Conservation (phyloP, 2,888 invertebrate species). For the Falcaria lacertinaria region DNA sequence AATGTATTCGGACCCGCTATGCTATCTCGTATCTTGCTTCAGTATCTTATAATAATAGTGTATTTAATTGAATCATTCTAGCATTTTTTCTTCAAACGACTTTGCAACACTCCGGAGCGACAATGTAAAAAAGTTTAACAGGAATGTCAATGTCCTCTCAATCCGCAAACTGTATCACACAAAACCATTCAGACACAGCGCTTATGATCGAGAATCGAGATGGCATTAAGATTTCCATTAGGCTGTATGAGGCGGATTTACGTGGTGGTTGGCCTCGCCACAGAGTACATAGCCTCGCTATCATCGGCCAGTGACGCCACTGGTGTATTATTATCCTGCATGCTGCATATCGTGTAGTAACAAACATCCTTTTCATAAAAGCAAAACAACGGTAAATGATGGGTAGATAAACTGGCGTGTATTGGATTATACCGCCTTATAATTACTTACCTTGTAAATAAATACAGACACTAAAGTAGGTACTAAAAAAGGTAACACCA, state of each 20-base stretch:
- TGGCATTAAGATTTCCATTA: neutral
- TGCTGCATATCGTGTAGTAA: neutral
- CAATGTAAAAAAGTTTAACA: neutral
- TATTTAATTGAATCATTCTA: no score
- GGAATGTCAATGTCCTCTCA: neutral
- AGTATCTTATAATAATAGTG: no score
- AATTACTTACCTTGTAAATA: no score
- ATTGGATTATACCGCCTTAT: no score
- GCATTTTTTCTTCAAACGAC: no score
- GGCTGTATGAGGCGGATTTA: constrained; percentile 19
- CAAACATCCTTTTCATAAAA: neutral
- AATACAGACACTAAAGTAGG: no score
- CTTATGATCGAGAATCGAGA: neutral
- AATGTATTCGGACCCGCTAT: no score
- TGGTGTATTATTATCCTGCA: neutral
- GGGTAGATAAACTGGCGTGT: neutral
- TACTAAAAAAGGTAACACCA: no score
- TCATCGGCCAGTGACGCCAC: constrained; percentile 23
- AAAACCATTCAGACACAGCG: neutral
- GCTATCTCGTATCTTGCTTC: no score
- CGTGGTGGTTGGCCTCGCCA: constrained; percentile 31
- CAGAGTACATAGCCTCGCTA: no score
- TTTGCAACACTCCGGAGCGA: neutral
- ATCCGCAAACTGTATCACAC: neutral
- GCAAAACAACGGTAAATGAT: neutral